Evolutionary conservation across 1,140 invertebrate genomes (phyloP).

Genomic region (Coptotermes formosanus): DNA sequence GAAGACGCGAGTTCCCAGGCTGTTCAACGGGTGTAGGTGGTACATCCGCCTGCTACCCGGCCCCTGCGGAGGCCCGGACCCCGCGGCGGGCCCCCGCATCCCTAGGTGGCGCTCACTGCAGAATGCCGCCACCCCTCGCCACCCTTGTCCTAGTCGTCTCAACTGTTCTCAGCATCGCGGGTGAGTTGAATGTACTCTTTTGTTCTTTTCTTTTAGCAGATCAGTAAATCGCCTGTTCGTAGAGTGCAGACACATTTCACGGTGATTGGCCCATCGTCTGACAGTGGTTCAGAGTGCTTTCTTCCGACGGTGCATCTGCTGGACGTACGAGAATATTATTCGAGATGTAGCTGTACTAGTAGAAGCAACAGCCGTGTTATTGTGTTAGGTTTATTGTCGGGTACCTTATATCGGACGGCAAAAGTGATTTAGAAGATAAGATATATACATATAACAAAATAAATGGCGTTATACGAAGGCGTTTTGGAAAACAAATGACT

Average conservation of each 20-base stretch:
- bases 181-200: conserved; percentile 15
- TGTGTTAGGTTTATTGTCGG: too few relatives aligned
- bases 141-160: conserved; percentile 33
- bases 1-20: conserved; percentile 25
- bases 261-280: background rate
- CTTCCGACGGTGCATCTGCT: too few relatives aligned
- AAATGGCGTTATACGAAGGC: too few relatives aligned
- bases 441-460: too few relatives aligned
- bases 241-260: background rate
- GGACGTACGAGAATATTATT: too few relatives aligned
- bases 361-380: too few relatives aligned
- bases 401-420: too few relatives aligned
- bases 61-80: conserved; percentile 15
- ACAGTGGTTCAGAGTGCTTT: too few relatives aligned
- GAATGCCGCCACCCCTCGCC: conserved; percentile 32
- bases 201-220: background rate
- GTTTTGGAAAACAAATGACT: too few relatives aligned
- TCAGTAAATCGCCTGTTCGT: background rate
- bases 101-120: conserved; percentile 6
- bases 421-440: too few relatives aligned
- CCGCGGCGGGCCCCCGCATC: background rate
- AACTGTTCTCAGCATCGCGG: conserved; percentile 34
- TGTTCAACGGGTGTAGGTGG: conserved; percentile 7
- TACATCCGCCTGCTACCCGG: conserved; percentile 9
- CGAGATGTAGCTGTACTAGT: too few relatives aligned